Evolutionary conservation across 1,140 invertebrate genomes (phyloP).

Genomic region (Druon quercuslanigerum): DNA sequence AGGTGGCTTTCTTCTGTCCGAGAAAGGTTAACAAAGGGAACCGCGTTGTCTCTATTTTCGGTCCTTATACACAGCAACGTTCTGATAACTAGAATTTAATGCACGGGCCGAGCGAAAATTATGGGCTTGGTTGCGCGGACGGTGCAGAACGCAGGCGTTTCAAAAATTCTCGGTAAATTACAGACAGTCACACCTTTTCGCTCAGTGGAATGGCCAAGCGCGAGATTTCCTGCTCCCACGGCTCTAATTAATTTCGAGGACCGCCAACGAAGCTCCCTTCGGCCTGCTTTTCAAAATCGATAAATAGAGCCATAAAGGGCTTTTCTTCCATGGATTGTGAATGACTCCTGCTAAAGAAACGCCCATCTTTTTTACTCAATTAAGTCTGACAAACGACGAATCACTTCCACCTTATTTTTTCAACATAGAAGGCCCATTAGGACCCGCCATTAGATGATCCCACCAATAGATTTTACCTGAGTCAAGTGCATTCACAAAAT

Average conservation of each 20-base stretch:
- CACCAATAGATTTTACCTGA: too few relatives aligned
- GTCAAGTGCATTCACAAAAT: too few relatives aligned
- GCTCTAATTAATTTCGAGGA: constrained; percentile 56
- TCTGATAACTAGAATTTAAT: constrained; percentile 66
- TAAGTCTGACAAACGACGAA: constrained; percentile 24
- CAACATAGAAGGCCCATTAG: background rate
- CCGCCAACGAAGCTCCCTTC: constrained; percentile 52
- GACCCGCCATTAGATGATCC: too few relatives aligned
- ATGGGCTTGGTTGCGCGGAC: constrained; percentile 45
- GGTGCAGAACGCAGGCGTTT: constrained; percentile 43
- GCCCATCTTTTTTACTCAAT: constrained; percentile 5
- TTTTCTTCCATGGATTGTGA: background rate
- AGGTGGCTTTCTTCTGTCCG: constrained; percentile 43
- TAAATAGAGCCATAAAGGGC: constrained; percentile 20
- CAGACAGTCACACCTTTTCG: constrained; percentile 57
- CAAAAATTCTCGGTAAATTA: constrained; percentile 58
- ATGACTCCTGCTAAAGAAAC: background rate
- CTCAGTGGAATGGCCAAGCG: constrained; percentile 37
- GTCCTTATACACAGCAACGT: constrained; percentile 42
- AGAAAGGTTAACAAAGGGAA: constrained; percentile 47
- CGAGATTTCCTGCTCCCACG: constrained; percentile 48
- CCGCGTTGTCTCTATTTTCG: constrained; percentile 50
- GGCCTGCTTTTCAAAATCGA: constrained; percentile 21
- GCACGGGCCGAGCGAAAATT: constrained; percentile 57
- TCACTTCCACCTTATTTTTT: background rate